Evolutionary conservation across 1,140 invertebrate species (phyloP).

Genomic region (Bathynomus jamesi): DNA sequence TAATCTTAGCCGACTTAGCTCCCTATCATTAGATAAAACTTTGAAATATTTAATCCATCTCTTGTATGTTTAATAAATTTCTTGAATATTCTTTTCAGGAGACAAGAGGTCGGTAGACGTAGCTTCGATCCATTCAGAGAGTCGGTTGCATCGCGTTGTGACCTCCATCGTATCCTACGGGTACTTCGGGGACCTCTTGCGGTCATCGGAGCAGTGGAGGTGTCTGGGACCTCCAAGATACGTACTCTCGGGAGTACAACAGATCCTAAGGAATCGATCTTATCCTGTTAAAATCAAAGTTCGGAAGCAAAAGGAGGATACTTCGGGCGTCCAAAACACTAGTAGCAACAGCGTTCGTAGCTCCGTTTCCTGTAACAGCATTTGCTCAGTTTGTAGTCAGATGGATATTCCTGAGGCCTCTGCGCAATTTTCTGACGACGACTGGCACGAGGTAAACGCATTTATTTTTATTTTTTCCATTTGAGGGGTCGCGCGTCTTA

Average conservation of each 20-base stretch:
- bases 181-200: constrained; percentile 75
- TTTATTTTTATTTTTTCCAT: background rate
- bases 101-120: constrained; percentile 65
- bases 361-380: constrained; percentile 29
- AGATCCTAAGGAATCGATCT: constrained; percentile 39
- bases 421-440: background rate
- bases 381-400: constrained; percentile 33
- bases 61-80: no score
- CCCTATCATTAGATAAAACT: no score
- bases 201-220: constrained; percentile 70
- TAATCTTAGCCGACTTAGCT: no score
- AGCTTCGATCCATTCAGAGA: constrained; percentile 62
- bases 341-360: constrained; percentile 14
- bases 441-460: background rate
- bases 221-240: constrained; percentile 87
- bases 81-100: no score
- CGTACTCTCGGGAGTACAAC: constrained; percentile 45
- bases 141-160: constrained; percentile 59
- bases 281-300: constrained; percentile 38
- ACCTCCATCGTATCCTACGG: constrained; percentile 79
- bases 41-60: no score
- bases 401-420: background rate
- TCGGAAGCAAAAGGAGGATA: constrained; percentile 14
- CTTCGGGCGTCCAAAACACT: background rate
- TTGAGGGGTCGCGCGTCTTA: constrained; percentile 44